Evolutionary conservation across 1,140 invertebrate genomes (phyloP), one percentile per base, ranked within the genome.

Genomic region (Argopecten irradians): DNA sequence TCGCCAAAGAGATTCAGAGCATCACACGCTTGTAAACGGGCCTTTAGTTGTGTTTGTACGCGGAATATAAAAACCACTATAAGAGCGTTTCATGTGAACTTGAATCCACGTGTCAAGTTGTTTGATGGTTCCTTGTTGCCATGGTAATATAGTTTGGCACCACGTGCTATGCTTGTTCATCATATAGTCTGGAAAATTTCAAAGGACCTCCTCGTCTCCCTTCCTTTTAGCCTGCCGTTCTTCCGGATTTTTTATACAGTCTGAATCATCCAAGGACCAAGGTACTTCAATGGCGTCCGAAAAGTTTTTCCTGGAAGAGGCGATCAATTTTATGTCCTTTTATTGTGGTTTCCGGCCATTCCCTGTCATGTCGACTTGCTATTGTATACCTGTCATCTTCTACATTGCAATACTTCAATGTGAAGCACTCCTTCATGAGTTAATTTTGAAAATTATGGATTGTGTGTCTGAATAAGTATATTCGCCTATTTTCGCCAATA

Each of bases 71-170:
- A 71, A 28, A 71, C 22, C 55, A 71, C 55, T 71, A 71, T n/a
- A n/a, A 71, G 28, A 71, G 55, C 55, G n/a, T 71, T 71, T 71
- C 55, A 71, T 71, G 55, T 71, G 55, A 71, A 71, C 55, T 71
- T 71, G 55, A 71, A 71, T 71, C 28, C 55, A 71, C 55, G 55
- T 71, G 55, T 71, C 55, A 71, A 71, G 55, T 71, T 71, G n/a
- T 71, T n/a, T 71, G 19, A 71, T 71, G 55, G 55, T 71, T 71
- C 55, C n/a, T 71, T 28, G 55, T 71, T 71, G 28, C 55, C 28
- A 71, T 71, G 55, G 55, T 28, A 71, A 71, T 71, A 71, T 71
- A 71, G n/a, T 71, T 71, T 71, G 55, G 55, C 55, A 71, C 55
- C 55, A 71, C 55, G 55, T 71, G 55, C 55, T 8, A 11, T 8